These are phyloP conservation scores for Chrysomallon squamiferum DNA, from an alignment of 1,140 invertebrate genomes.

Conservation along the genomic window DNA sequence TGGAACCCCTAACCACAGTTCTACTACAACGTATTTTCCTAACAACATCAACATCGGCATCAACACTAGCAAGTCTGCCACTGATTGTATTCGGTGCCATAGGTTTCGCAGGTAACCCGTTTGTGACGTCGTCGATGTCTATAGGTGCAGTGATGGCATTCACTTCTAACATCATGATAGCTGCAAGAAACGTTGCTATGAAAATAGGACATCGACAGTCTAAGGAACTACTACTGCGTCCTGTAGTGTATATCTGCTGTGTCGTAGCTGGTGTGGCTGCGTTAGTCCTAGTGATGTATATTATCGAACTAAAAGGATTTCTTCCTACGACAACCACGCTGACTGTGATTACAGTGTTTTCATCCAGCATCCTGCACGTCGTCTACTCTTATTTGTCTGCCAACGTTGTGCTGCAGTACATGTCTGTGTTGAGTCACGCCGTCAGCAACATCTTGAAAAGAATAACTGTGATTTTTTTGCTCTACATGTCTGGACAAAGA, in stretches of 20 bases:
- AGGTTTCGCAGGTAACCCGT: slow-evolving; percentile 13
- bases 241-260: background rate
- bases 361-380: slow-evolving; percentile 7
- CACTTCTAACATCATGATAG: slow-evolving; percentile 9
- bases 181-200: slow-evolving; percentile 10
- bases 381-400: slow-evolving; percentile 13
- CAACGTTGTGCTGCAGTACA: slow-evolving; percentile 12
- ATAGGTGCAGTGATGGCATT: background rate
- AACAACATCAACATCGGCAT: background rate
- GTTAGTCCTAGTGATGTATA: background rate
- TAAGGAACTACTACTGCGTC: background rate
- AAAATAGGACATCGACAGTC: background rate
- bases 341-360: background rate
- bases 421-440: slow-evolving; percentile 25
- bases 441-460: slow-evolving; percentile 25
- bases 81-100: slow-evolving; percentile 16
- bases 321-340: background rate
- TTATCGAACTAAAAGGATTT: background rate
- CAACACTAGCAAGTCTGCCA: slow-evolving; percentile 4
- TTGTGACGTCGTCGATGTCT: background rate
- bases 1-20: slow-evolving; percentile 19
- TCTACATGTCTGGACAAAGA: slow-evolving; percentile 13
- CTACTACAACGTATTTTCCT: slow-evolving; percentile 10
- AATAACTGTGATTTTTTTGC: slow-evolving; percentile 15
- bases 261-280: background rate